Base-by-base conservation (phyloP, 1,140 invertebrate genomes). In the Sitobion miscanthi region DNA sequence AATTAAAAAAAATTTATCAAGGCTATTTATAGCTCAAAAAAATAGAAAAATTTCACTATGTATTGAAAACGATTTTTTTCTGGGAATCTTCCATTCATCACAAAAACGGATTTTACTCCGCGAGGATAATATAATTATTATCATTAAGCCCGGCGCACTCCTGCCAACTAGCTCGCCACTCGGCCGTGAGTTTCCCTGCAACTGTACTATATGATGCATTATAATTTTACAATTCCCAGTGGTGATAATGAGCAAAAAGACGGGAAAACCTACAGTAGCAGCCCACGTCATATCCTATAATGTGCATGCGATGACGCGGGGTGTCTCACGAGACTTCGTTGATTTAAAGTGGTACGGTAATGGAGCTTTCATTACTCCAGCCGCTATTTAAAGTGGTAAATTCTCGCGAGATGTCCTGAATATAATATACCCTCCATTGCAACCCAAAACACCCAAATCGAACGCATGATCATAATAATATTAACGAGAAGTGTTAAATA, bases 281-380 rank as follows among this genome's bases (percentile, higher is more conserved):
- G 4, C 62, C 14, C n/a, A 77, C n/a, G 62, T 69, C n/a, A 77
- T n/a, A 77, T 35, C 62, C 30, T 77, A n/a, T n/a, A n/a, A 77
- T 77, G 17, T 77, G 62, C n/a, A 77, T 77, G n/a, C 0, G 62
- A 77, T n/a, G n/a, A 77, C 62, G 30, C 14, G 30, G 62, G 62
- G 62, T 77, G 14, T 77, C 62, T 9, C 62, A 17, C 30, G 62
- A n/a, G 62, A 77, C 7, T n/a, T 77, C 17, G 11, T 14, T 35
- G 62, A 77, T n/a, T 77, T 77, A n/a, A 77, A 77, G 62, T 77
- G 62, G 30, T 77, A 35, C 62, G 62, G 62, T 77, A 77, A 77
- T 77, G 62, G 62, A 17, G 17, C 62, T 77, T 77, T 77, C 62
- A 77, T 77, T 77, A 77, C 62, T 77, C 30, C 62, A n/a, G 14